These are phyloP conservation scores for Drosophila murphyi DNA, from an alignment of 1,140 invertebrate species.

Conservation along the genomic window DNA sequence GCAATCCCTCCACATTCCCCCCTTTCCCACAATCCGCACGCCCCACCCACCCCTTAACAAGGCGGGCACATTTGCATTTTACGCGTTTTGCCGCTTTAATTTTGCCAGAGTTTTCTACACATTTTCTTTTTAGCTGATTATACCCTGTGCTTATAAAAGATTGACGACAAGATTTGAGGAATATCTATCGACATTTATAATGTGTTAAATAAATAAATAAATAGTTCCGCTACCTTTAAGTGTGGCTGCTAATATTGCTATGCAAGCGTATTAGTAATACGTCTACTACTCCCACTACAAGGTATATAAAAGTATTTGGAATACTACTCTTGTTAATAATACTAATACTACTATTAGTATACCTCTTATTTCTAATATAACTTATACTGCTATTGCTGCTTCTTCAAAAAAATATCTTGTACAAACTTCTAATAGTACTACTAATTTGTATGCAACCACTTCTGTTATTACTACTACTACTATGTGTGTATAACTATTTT, in stretches of 20 bases:
- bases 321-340: not conserved
- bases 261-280: not conserved
- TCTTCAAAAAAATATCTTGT: too few species aligned
- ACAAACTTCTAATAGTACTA: too few species aligned
- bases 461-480: too few species aligned
- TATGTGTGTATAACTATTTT: too few species aligned
- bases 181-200: too few species aligned
- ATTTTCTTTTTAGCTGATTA: constrained; percentile 43
- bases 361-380: not conserved
- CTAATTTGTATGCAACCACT: too few species aligned
- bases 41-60: constrained; percentile 29
- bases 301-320: too few species aligned
- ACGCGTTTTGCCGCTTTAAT: constrained; percentile 68
- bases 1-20: not conserved
- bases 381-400: too few species aligned
- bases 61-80: constrained; percentile 77
- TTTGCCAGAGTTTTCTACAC: constrained; percentile 48
- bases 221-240: too few species aligned
- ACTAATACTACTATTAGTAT: not conserved
- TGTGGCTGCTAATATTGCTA: not conserved
- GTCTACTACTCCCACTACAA: not conserved
- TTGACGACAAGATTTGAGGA: not conserved
- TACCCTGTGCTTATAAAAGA: constrained; percentile 21
- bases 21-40: not conserved
- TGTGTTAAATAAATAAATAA: too few species aligned